A percentile compares a stretch with the other conserved stretches of the same genome.
Evolutionary conservation across 2,888 invertebrate genomes (phyloP).

Genomic region (Mechanitis mazaeus): DNA sequence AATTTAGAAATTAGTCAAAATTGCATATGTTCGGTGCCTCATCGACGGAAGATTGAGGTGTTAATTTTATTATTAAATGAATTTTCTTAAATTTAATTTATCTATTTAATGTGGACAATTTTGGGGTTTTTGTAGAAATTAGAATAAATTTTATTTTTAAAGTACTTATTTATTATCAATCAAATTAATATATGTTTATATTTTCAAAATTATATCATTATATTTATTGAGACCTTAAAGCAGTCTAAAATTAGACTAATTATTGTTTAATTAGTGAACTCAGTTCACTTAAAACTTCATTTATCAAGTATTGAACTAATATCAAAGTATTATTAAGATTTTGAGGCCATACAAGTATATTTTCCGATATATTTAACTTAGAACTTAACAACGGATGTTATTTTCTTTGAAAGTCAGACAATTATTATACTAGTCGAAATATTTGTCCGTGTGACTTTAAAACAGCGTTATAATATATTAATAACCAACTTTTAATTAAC

Average conservation of each 20-base stretch:
- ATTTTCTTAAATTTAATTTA: too few species aligned
- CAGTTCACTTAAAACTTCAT: neutral
- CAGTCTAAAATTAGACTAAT: neutral
- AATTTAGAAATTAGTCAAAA: too few species aligned
- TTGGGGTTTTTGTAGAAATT: neutral
- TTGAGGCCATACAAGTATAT: neutral
- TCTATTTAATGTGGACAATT: too few species aligned
- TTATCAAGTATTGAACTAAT: too few species aligned
- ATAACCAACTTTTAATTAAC: too few species aligned
- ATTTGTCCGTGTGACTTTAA: slow-evolving; percentile 20
- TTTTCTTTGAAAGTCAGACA: too few species aligned
- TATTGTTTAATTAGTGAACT: neutral
- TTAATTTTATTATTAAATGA: too few species aligned
- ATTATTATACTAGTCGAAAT: slow-evolving; percentile 18
- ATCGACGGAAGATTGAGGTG: too few species aligned
- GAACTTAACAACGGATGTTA: too few species aligned
- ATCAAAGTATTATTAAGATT: neutral
- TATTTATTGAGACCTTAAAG: neutral
- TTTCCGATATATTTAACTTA: too few species aligned
- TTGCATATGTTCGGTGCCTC: too few species aligned
- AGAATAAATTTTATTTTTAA: slow-evolving; percentile 8
- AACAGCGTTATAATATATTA: neutral
- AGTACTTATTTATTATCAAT: slow-evolving; percentile 18
- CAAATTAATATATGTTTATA: slow-evolving; percentile 5
- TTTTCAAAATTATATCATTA: slow-evolving; percentile 4